Percentiles rank a stretch among this genome's conserved stretches.
Evolutionary conservation across 2,797 vertebrate genomes (phyloP).

Genomic region (Periophthalmus magnuspinnatus): DNA sequence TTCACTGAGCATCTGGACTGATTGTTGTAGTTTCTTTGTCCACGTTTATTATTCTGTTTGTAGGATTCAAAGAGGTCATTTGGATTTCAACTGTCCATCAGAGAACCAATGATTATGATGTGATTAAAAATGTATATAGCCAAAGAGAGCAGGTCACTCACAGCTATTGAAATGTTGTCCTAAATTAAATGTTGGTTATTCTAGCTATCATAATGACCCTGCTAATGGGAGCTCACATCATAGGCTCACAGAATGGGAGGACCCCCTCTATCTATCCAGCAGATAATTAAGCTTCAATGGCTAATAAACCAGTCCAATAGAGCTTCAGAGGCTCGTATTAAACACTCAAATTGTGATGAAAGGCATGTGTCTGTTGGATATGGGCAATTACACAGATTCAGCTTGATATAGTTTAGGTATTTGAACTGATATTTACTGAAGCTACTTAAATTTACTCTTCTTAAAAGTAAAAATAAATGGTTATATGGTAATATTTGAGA

Average conservation of each 20-base stretch:
- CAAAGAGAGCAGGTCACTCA: conserved; percentile 55
- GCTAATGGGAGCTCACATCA: conserved; percentile 68
- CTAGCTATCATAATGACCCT: conserved; percentile 66
- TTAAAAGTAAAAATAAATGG: too few species aligned
- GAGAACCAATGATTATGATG: conserved; percentile 85
- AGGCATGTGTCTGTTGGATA: conserved; percentile 13
- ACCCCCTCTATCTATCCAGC: conserved; percentile 37
- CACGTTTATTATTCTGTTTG: neutral
- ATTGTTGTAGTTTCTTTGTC: neutral
- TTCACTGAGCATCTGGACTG: too few species aligned
- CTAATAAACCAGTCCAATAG: conserved; percentile 52
- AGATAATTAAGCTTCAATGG: conserved; percentile 69
- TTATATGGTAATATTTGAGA: too few species aligned
- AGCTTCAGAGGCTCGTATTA: conserved; percentile 46
- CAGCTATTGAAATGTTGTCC: conserved; percentile 78
- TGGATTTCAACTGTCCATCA: conserved; percentile 79
- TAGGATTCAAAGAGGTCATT: conserved; percentile 25
- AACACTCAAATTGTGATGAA: conserved; percentile 6
- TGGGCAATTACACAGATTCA: neutral
- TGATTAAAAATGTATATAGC: conserved; percentile 69
- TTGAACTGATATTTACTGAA: neutral
- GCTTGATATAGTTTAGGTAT: neutral
- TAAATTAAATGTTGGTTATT: conserved; percentile 67
- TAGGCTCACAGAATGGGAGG: conserved; percentile 47
- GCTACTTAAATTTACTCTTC: too few species aligned